Base-by-base conservation (phyloP, 2,888 invertebrate genomes). In the Plagodis dolabraria region DNA sequence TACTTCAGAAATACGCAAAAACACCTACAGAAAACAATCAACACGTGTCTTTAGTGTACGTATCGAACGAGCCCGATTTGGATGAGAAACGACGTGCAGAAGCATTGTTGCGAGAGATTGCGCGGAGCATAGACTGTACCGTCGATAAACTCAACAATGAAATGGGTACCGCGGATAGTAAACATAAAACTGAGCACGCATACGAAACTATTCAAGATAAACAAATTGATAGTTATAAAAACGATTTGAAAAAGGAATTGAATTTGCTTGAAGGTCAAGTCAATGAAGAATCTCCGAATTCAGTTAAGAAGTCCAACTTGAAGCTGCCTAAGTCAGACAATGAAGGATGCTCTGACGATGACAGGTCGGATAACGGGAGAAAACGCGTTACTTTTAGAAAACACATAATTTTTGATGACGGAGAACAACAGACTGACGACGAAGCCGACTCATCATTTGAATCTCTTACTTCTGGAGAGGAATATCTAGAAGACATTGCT, bases 391-490 rank as follows among this genome's bases (percentile, higher is more conserved):
- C 92, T 2, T 93, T 93, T 62, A 83, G 87, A 68, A 93, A 91
- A 60, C 91, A 91, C 52, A 91, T 93, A n/a, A 74, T 92, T 52
- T 93, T 93, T 67, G 93, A 93, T 62, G 93, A 93, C 67, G 93
- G 93, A 6, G 93, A 93, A 47, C 85, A 87, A 59, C 92, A 92
- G 68, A 92, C 92, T 9, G 92, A 92, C 42, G 89, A 92, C 49
- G 90, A 87, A 68, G 76, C 79, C 5, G 82, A 85, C 63, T 89
- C 90, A 0, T 86, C 90, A 0, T 92, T 92, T 71, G 92, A 92
- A 77, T 89, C 92, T 7, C 75, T 92, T 38, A 80, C 87, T 53
- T 88, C 89, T 5, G 87, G 85, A 55, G 78, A 81, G 36, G 85
- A 92, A 62, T 89, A 85, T 62, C 70, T 88, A 59, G 91, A 90